phyloP scores from a whole-genome alignment of 2,113 vertebrate genomes.

The Cyphomyrus discorhynchus region DNA sequence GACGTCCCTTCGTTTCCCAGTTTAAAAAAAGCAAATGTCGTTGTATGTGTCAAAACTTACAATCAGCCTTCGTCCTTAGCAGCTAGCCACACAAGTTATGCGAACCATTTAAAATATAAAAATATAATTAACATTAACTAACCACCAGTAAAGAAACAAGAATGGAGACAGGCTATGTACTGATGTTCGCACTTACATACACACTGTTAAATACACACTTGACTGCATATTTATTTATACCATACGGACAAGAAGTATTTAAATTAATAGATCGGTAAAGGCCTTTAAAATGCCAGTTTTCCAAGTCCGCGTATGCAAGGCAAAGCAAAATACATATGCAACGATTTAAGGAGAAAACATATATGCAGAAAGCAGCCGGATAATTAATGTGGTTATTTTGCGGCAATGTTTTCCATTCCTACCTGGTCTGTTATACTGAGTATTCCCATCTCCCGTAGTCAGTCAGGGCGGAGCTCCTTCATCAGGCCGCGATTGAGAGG shows the following conservation, averaged over 20 bases:
- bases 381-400: not conserved
- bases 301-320: not conserved
- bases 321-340: not conserved
- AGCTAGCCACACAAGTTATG: not conserved
- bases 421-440: slow-evolving; percentile 87
- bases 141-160: not conserved
- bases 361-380: not conserved
- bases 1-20: not conserved
- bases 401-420: slow-evolving; percentile 20
- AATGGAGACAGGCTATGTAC: not conserved
- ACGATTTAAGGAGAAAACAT: not conserved
- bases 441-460: slow-evolving; percentile 74
- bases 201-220: not conserved
- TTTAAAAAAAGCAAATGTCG: not conserved
- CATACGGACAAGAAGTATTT: not conserved
- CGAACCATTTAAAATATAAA: not conserved
- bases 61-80: not conserved
- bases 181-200: not conserved
- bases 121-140: not conserved
- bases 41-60: not conserved
- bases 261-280: not conserved
- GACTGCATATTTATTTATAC: not conserved
- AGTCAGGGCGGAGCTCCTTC: slow-evolving; percentile 69
- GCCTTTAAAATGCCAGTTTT: not conserved
- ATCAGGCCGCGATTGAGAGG: slow-evolving; percentile 52